Evolutionary conservation across 2,888 invertebrate species (phyloP).

Genomic region (Coremacera marginata): DNA sequence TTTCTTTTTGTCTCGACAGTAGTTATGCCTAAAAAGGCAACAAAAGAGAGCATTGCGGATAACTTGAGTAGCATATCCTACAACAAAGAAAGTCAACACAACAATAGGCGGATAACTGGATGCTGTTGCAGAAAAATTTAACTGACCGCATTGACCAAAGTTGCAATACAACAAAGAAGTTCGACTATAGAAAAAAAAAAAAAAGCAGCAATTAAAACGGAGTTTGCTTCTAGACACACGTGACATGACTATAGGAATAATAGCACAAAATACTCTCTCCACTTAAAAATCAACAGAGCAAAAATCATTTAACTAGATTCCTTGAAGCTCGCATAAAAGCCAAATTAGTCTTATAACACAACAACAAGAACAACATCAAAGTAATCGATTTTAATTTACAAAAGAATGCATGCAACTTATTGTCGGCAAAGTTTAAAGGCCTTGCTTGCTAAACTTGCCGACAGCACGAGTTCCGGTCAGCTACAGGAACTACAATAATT

Average conservation of each 20-base stretch:
- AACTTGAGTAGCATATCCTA: background rate
- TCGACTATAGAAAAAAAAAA: background rate
- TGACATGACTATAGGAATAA: no score
- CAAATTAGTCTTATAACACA: no score
- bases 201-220: background rate
- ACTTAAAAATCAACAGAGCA: background rate
- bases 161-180: no score
- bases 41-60: background rate
- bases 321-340: no score
- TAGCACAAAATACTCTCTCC: no score
- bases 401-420: constrained; percentile 3
- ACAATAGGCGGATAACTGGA: background rate
- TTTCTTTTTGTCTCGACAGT: background rate
- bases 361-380: no score
- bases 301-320: background rate
- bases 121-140: background rate
- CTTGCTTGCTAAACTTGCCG: background rate
- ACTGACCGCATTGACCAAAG: no score
- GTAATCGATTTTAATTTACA: no score
- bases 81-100: background rate
- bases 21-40: background rate
- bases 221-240: no score
- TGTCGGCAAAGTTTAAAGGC: background rate
- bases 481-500: constrained; percentile 17
- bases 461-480: background rate